A percentile compares a stretch with the other conserved stretches of the same genome.
Evolutionary conservation across 2,888 invertebrate genomes (phyloP).

Genomic region (Microctonus aethiopoides): DNA sequence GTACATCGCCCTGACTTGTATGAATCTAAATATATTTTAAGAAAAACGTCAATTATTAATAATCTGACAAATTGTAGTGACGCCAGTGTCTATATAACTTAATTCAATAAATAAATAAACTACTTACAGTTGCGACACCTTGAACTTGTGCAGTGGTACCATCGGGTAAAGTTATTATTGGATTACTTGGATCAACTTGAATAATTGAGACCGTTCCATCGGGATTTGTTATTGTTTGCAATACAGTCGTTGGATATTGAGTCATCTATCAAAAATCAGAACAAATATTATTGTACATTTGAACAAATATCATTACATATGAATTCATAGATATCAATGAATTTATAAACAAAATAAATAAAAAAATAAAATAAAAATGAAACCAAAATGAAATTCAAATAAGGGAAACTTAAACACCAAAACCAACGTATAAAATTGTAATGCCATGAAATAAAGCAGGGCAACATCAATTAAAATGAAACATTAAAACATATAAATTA

Average conservation of each 20-base stretch:
- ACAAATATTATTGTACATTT: slow-evolving; percentile 39
- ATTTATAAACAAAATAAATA: slow-evolving; percentile 19
- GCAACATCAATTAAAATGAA: slow-evolving; percentile 33
- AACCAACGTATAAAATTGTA: slow-evolving; percentile 37
- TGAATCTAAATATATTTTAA: slow-evolving; percentile 64
- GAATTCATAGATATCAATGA: neutral
- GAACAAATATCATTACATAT: slow-evolving; percentile 15
- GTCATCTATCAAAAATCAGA: slow-evolving; percentile 65
- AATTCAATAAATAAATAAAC: neutral
- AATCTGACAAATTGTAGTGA: neutral
- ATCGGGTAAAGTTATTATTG: slow-evolving; percentile 94
- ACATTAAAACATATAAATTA: slow-evolving; percentile 39
- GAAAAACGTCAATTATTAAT: neutral
- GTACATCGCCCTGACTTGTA: slow-evolving; percentile 71
- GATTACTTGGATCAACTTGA: slow-evolving; percentile 93
- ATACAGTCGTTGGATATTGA: slow-evolving; percentile 88
- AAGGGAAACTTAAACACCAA: slow-evolving; percentile 64
- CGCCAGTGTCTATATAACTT: neutral
- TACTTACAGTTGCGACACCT: slow-evolving; percentile 76
- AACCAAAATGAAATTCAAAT: slow-evolving; percentile 61
- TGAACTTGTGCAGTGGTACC: slow-evolving; percentile 95
- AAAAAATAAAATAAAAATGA: slow-evolving; percentile 33
- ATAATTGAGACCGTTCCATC: slow-evolving; percentile 97
- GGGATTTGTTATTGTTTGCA: slow-evolving; percentile 96
- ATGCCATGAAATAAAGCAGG: slow-evolving; percentile 40